Conservation (phyloP, 2,113 vertebrate genomes). For the Sylvilagus bachmani region DNA sequence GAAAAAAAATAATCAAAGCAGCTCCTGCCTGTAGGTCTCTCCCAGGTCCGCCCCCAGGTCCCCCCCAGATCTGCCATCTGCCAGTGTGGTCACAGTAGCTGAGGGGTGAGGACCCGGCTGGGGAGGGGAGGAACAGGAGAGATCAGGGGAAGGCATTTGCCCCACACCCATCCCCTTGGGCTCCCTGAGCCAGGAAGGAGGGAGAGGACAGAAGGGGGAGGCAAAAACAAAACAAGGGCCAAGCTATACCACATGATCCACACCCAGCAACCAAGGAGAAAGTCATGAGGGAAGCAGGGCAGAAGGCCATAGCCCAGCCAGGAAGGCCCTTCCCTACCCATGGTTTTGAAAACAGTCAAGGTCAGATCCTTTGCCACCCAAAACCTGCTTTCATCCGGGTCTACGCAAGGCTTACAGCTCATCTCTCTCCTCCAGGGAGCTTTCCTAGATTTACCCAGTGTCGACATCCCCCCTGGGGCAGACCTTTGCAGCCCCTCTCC, state of each 20-base stretch:
- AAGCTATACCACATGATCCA: constrained; percentile 72
- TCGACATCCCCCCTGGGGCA: background rate
- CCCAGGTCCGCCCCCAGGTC: background rate
- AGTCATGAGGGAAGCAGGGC: constrained; percentile 66
- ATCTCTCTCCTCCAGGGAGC: background rate
- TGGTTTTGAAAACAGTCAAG: constrained; percentile 48
- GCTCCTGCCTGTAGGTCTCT: background rate
- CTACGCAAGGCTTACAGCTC: background rate
- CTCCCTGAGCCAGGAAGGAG: constrained; percentile 29
- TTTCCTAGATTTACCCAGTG: background rate
- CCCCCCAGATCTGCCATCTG: background rate
- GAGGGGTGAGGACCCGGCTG: background rate
- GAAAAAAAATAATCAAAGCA: background rate
- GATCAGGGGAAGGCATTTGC: background rate
- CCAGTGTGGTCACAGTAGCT: background rate
- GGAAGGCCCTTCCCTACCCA: background rate
- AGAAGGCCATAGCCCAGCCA: background rate
- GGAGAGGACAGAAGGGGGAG: constrained; percentile 25
- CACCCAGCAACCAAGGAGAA: constrained; percentile 69
- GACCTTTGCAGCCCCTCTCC: background rate
- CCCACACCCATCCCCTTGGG: background rate
- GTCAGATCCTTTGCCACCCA: constrained; percentile 57
- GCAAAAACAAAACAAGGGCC: constrained; percentile 68
- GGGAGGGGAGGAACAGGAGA: background rate
- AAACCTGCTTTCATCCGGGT: background rate